Evolutionary conservation across 2,113 vertebrate genomes (phyloP).

Genomic region (Oriolus oriolus): DNA sequence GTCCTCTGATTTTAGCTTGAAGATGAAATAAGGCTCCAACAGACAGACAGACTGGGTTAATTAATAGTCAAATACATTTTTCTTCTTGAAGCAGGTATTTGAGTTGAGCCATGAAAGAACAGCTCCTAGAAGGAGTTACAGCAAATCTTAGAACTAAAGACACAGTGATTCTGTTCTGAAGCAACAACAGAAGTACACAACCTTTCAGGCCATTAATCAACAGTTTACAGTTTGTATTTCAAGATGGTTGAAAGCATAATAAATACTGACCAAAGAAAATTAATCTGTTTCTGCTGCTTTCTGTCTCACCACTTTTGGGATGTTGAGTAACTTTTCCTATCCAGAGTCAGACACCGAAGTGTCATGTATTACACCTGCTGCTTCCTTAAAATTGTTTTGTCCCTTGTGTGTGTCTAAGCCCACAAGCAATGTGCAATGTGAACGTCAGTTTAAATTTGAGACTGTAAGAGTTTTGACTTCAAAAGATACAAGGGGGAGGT

Average conservation of each 20-base stretch:
- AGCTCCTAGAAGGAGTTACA: neutral
- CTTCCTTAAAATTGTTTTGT: neutral
- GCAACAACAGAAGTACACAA: neutral
- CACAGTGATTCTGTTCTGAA: neutral
- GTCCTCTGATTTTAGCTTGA: neutral
- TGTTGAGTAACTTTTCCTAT: neutral
- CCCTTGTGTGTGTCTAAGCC: neutral
- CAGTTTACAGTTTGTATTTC: neutral
- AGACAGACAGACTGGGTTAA: neutral
- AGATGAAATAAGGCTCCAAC: neutral
- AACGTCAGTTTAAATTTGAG: neutral
- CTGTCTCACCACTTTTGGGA: neutral
- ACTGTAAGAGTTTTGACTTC: neutral
- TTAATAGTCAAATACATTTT: neutral
- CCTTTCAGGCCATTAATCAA: neutral
- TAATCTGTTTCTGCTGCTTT: neutral
- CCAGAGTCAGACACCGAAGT: neutral
- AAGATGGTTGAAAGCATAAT: neutral
- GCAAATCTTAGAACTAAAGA: neutral
- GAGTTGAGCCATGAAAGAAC: neutral
- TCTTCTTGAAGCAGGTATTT: neutral
- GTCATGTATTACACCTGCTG: neutral
- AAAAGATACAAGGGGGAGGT: neutral
- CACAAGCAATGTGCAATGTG: neutral
- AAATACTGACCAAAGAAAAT: neutral